These are phyloP conservation scores for Drosophila sproati DNA, from an alignment of 1,140 invertebrate species.

Conservation along the genomic window DNA sequence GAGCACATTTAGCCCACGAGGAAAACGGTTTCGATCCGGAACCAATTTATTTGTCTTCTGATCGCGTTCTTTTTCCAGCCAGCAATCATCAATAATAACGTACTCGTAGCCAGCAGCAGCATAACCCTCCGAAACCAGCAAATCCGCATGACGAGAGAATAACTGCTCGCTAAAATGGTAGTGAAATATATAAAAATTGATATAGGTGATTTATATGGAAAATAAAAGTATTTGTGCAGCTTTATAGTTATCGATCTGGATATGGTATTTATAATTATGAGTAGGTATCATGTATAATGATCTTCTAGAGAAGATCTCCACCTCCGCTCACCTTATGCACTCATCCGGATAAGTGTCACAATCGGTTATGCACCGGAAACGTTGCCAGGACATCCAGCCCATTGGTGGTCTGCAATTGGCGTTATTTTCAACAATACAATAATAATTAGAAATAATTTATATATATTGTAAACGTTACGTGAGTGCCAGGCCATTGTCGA, in stretches of 20 bases:
- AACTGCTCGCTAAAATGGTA: constrained; percentile 89
- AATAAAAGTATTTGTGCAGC: too few species aligned
- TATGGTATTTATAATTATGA: too few species aligned
- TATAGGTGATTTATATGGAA: too few species aligned
- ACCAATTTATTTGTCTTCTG: constrained; percentile 87
- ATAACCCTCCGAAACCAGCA: constrained; percentile 92
- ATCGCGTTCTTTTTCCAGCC: constrained; percentile 90
- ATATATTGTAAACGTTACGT: constrained; percentile 33
- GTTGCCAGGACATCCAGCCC: constrained; percentile 97
- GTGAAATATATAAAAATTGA: too few species aligned
- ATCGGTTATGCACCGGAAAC: constrained; percentile 96
- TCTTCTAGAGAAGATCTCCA: too few species aligned
- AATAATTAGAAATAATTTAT: neutral
- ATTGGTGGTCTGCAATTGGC: constrained; percentile 90
- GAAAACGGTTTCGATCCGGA: constrained; percentile 91
- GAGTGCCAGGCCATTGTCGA: constrained; percentile 93
- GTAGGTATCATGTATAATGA: too few species aligned
- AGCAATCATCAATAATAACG: constrained; percentile 96
- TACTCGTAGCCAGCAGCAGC: constrained; percentile 92
- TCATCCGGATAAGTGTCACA: constrained; percentile 96
- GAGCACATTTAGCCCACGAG: constrained; percentile 92
- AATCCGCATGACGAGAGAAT: constrained; percentile 92
- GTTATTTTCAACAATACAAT: neutral
- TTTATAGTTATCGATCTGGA: too few species aligned
- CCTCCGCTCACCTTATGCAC: constrained; percentile 91